These are phyloP conservation scores for Tringa solitaria DNA, from an alignment of 2,113 vertebrate genomes.

Conservation along the genomic window DNA sequence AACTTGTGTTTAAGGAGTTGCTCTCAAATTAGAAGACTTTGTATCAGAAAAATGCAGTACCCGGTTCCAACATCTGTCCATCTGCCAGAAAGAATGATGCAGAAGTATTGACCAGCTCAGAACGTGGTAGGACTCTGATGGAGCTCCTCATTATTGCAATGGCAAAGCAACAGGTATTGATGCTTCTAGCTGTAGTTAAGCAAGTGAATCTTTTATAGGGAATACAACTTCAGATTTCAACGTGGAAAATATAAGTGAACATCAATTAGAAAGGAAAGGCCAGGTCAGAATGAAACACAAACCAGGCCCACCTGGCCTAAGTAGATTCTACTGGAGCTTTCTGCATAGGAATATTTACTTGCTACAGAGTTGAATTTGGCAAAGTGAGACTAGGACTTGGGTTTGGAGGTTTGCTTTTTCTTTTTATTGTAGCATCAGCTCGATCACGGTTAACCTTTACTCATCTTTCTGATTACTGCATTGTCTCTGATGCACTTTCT, in stretches of 20 bases:
- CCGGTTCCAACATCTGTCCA: neutral
- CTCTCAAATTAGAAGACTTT: neutral
- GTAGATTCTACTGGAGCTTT: neutral
- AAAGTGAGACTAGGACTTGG: neutral
- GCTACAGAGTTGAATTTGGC: neutral
- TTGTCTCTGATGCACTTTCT: rapidly evolving
- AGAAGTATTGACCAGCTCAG: neutral
- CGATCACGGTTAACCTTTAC: neutral
- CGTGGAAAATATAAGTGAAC: neutral
- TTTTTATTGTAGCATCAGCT: neutral
- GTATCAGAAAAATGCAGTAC: neutral
- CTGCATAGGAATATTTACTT: neutral
- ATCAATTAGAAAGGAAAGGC: neutral
- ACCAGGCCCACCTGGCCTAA: neutral
- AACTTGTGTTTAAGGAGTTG: neutral
- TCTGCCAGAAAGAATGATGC: neutral
- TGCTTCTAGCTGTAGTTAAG: neutral
- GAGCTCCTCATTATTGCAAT: neutral
- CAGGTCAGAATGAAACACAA: neutral
- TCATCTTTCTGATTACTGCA: neutral
- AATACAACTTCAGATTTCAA: neutral
- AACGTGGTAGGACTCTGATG: rapidly evolving
- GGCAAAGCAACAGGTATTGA: neutral
- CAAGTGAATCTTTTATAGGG: neutral
- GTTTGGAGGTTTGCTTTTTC: neutral